A percentile compares a stretch with the other conserved stretches of the same genome.
Evolutionary conservation across 1,140 invertebrate species (phyloP).

Genomic region (Oscheius sp.): DNA sequence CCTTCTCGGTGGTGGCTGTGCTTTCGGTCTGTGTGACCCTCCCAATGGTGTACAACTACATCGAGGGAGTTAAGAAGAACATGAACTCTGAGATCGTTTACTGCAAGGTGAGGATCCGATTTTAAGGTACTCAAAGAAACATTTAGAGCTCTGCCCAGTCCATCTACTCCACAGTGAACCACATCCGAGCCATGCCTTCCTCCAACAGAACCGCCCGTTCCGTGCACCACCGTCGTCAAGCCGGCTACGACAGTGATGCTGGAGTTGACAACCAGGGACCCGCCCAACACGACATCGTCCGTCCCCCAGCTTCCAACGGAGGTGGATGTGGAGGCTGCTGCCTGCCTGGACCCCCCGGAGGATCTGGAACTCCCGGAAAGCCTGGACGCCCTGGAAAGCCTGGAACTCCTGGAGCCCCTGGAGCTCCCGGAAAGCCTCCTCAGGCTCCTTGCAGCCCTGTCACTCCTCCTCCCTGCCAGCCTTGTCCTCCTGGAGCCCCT

Average conservation of each 20-base stretch:
- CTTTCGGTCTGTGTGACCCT: constrained; percentile 31
- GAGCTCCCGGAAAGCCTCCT: constrained; percentile 25
- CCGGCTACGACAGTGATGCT: too few species aligned
- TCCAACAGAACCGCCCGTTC: too few species aligned
- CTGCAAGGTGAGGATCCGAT: too few species aligned
- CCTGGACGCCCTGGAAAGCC: constrained; percentile 31
- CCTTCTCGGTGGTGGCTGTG: too few species aligned
- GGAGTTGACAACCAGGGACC: too few species aligned
- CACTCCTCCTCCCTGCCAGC: constrained; percentile 32
- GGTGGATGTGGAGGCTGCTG: constrained; percentile 24
- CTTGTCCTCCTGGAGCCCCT: constrained; percentile 24
- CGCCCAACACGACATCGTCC: too few species aligned
- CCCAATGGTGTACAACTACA: constrained; percentile 29
- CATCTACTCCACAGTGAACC: too few species aligned
- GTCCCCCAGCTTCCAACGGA: background rate
- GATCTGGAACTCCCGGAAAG: constrained; percentile 20
- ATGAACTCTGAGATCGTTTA: too few species aligned
- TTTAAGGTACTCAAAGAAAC: too few species aligned
- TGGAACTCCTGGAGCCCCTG: constrained; percentile 29
- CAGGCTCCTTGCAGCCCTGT: constrained; percentile 31
- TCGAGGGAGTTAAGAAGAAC: constrained; percentile 10
- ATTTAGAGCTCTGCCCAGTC: too few species aligned
- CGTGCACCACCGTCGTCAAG: too few species aligned
- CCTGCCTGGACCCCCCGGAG: constrained; percentile 31
- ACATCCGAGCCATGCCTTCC: too few species aligned